Evolutionary conservation across 2,888 invertebrate genomes (phyloP), one percentile per base, ranked within the genome.

Genomic region (Dimorphilus gyrociliatus): DNA sequence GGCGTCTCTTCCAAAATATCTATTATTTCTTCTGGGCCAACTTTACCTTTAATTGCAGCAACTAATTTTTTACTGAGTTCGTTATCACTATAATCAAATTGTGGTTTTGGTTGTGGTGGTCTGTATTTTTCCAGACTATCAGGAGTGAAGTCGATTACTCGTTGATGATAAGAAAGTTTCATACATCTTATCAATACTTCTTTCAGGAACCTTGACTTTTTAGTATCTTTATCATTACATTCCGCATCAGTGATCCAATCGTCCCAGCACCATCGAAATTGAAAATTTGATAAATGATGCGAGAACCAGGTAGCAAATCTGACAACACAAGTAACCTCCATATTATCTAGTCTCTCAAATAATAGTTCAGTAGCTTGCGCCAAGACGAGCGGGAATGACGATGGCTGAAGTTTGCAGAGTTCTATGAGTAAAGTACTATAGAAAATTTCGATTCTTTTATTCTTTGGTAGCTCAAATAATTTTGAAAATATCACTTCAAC

Each of bases 211-310:
- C 86, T 79, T 1, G 88, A 84, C 46, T 86, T 79, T 0, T 92
- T 90, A 63, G 85, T 81, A 50, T 88, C 82, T 1, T 40, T 40
- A 29, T 55, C 53, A 33, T 48, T 48, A 38, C 60, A 61, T 17
- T 57, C 56, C 5, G 45, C 42, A n/a, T n/a, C n/a, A n/a, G n/a
- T n/a, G n/a, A n/a, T n/a, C 68, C 68, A 68, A 36, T 68, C 67
- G 14, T 60, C 56, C 97, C 97, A 97, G 2, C 85, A 85, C 94
- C 94, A 97, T 31, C 88, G 76, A 60, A 88, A 97, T 63, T 97
- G 92, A 63, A 97, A 97, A 67, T 97, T 97, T 60, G 92, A 92
- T 63, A 97, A 70, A 65, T 97, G 94, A 61, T 94, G 94, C 1
- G 84, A 75, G 64, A 97, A 97, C 97, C 97, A 99, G 60, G 76